These are phyloP conservation scores for Dasypogon diadema DNA, from an alignment of 2,888 invertebrate species.

Conservation along the genomic window DNA sequence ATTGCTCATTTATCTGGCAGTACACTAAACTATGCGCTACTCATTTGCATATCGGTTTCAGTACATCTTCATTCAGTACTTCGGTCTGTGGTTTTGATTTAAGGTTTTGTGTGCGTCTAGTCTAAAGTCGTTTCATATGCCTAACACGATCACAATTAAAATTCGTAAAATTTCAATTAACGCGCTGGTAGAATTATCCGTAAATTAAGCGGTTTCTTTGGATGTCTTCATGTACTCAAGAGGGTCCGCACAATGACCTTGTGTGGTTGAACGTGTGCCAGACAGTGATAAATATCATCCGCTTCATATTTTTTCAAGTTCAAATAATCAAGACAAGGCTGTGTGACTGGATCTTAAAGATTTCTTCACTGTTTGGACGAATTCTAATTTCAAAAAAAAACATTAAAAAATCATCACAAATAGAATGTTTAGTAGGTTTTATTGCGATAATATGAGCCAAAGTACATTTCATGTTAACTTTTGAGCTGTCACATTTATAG, in stretches of 20 bases:
- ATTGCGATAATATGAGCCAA: too few relatives aligned
- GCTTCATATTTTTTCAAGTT: too few relatives aligned
- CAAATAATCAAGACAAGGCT: too few relatives aligned
- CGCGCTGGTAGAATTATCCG: background rate
- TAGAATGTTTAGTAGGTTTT: too few relatives aligned
- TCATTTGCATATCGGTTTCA: conserved; percentile 47
- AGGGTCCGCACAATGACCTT: background rate
- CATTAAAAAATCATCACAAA: too few relatives aligned
- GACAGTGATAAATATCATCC: background rate
- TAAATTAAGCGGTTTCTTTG: background rate
- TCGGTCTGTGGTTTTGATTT: background rate
- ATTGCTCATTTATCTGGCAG: conserved; percentile 5
- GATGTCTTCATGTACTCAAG: background rate
- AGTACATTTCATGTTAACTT: too few relatives aligned
- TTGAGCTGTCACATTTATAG: too few relatives aligned
- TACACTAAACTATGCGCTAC: conserved; percentile 21
- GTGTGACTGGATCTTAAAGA: too few relatives aligned
- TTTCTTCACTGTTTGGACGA: too few relatives aligned
- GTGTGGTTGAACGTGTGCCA: background rate
- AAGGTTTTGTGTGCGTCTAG: background rate
- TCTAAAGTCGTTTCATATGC: background rate
- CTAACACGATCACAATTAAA: conserved; percentile 18
- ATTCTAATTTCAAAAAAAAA: too few relatives aligned
- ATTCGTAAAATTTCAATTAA: conserved; percentile 34
- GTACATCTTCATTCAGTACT: conserved; percentile 33